Conservation (phyloP, 2,113 vertebrate genomes). For the Pelodiscus sinensis region DNA sequence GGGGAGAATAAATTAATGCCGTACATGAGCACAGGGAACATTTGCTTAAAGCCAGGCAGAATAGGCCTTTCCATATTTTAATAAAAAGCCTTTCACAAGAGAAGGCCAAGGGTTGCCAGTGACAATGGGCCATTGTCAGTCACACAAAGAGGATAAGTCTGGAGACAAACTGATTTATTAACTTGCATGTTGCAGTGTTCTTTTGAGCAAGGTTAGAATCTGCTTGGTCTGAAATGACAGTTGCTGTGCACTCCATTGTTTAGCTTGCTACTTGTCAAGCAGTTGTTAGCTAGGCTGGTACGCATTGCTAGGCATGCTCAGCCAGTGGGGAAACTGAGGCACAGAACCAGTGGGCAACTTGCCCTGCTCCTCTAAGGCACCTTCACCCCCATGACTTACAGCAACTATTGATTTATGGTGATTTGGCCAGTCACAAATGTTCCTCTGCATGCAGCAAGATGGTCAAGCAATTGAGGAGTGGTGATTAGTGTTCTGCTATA, state of each 20-base stretch:
- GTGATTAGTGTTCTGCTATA: neutral
- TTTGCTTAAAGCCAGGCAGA: neutral
- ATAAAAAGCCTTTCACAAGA: constrained; percentile 69
- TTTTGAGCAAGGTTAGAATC: neutral
- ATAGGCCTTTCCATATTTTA: constrained; percentile 65
- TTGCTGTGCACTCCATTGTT: neutral
- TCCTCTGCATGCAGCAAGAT: neutral
- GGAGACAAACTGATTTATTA: constrained; percentile 72
- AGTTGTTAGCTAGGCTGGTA: neutral
- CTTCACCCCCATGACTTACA: neutral
- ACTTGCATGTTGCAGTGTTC: neutral
- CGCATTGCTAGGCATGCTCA: neutral
- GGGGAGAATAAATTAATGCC: constrained; percentile 10
- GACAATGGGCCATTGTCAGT: constrained; percentile 63
- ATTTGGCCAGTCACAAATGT: neutral
- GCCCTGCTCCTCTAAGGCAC: neutral
- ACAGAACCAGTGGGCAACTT: neutral
- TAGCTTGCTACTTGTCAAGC: neutral
- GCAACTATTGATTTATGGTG: neutral
- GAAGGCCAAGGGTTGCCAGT: constrained; percentile 65
- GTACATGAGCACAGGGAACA: neutral
- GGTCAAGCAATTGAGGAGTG: neutral
- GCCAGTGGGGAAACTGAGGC: neutral
- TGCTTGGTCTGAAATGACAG: neutral
- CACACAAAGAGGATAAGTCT: constrained; percentile 42